These are phyloP conservation scores for Epinephelus cyanopodus DNA, from an alignment of 2,113 vertebrate genomes.

Conservation along the genomic window DNA sequence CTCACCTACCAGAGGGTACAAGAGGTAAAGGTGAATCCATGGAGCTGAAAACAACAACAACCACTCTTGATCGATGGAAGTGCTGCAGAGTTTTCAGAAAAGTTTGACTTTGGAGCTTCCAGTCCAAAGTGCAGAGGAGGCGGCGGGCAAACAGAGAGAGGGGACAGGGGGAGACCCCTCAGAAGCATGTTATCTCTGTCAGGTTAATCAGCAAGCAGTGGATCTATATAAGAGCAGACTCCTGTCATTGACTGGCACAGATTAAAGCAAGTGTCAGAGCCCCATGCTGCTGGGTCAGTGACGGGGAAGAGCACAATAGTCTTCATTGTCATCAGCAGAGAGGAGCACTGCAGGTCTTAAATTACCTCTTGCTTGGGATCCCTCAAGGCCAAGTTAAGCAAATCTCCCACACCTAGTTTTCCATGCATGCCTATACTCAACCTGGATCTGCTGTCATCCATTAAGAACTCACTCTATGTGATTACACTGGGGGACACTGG, in stretches of 20 bases:
- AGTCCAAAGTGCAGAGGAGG: constrained; percentile 58
- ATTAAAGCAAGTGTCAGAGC: constrained; percentile 40
- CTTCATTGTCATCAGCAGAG: constrained; percentile 68
- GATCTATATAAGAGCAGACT: constrained; percentile 5
- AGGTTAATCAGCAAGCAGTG: constrained; percentile 70
- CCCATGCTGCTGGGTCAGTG: constrained; percentile 52
- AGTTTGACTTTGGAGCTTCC: constrained; percentile 36
- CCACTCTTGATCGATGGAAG: not conserved
- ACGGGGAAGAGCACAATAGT: constrained; percentile 66
- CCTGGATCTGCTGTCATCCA: constrained; percentile 21
- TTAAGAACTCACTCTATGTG: constrained; percentile 4
- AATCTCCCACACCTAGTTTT: constrained; percentile 78
- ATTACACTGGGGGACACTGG: not conserved
- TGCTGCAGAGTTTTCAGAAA: constrained; percentile 18
- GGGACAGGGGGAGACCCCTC: constrained; percentile 14
- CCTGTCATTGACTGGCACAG: constrained; percentile 23
- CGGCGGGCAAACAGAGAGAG: constrained; percentile 34
- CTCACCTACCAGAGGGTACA: constrained; percentile 59
- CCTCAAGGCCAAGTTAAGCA: constrained; percentile 69
- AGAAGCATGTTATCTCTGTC: constrained; percentile 51
- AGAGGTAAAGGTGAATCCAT: constrained; percentile 31
- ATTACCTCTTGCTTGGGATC: constrained; percentile 69
- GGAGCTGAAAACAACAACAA: not conserved
- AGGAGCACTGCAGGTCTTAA: constrained; percentile 69
- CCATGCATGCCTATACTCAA: constrained; percentile 56